These are phyloP conservation scores for Platypus cylindrus DNA, from an alignment of 2,888 invertebrate species.

Conservation along the genomic window DNA sequence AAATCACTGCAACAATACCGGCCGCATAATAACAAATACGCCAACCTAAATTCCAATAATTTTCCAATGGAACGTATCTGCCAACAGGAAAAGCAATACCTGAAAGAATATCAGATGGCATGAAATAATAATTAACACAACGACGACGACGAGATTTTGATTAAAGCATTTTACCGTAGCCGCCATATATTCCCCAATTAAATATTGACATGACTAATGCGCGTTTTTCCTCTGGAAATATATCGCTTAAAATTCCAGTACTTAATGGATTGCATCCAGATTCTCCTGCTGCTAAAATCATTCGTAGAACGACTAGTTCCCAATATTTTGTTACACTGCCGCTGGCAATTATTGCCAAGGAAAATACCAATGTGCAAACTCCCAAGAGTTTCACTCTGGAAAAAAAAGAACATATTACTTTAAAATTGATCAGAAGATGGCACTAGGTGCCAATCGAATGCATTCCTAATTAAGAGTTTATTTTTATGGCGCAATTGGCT, in stretches of 20 bases:
- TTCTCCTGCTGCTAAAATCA: constrained; percentile 42
- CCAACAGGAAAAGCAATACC: constrained; percentile 80
- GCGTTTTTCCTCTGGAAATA: constrained; percentile 68
- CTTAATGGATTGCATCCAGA: constrained; percentile 80
- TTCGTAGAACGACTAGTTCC: constrained; percentile 66
- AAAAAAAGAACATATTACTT: no score
- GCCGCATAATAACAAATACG: constrained; percentile 69
- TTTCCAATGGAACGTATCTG: constrained; percentile 62
- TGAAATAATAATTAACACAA: no score
- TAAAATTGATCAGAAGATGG: no score
- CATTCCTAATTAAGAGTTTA: no score
- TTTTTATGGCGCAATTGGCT: no score
- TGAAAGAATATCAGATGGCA: constrained; percentile 9
- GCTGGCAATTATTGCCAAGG: constrained; percentile 72
- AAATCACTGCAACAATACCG: constrained; percentile 60
- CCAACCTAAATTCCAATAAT: constrained; percentile 73
- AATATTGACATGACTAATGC: constrained; percentile 85
- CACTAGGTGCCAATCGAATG: no score
- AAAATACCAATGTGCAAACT: constrained; percentile 67
- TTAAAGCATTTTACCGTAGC: constrained; percentile 57
- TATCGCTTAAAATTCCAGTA: constrained; percentile 70
- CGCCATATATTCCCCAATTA: constrained; percentile 93
- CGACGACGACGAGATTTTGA: neutral
- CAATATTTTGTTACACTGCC: constrained; percentile 77
- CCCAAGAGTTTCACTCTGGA: constrained; percentile 57